These are phyloP conservation scores for Arbacia lixula DNA, from an alignment of 53 echinoderm and acorn worm species.

Conservation along the genomic window DNA sequence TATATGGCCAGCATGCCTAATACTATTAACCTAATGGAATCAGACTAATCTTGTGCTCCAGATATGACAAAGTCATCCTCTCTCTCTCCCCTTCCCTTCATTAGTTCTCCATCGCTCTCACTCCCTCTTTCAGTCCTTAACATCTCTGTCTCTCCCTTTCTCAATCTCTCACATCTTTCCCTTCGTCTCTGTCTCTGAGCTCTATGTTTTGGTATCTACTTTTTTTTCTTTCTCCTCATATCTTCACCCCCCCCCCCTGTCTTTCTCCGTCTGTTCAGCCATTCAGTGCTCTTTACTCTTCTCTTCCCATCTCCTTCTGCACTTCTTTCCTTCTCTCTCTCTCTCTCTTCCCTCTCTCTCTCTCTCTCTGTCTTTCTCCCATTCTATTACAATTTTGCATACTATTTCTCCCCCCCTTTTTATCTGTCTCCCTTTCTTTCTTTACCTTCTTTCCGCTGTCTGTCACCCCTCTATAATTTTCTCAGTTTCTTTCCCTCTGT, in stretches of 20 bases:
- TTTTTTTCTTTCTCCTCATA: no score
- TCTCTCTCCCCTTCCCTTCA: neutral
- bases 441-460: neutral
- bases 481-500: neutral
- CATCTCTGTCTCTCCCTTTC: neutral
- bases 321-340: neutral
- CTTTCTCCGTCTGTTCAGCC: neutral
- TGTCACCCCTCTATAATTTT: neutral
- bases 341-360: neutral
- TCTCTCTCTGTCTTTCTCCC: neutral
- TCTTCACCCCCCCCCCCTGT: neutral
- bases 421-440: neutral
- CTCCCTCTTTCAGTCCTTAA: no score
- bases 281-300: neutral
- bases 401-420: neutral
- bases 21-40: conserved; percentile 81
- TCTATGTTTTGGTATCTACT: conserved; percentile 8
- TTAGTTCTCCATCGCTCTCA: no score
- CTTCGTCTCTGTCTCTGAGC: neutral
- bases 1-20: conserved; percentile 51
- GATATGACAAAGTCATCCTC: neutral
- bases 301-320: neutral
- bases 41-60: conserved; percentile 30
- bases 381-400: neutral
- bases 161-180: neutral